Percentiles rank a stretch among this genome's conserved stretches.
These are phyloP conservation scores for Ptyas mucosa DNA, from an alignment of 2,113 vertebrate species.

Conservation along the genomic window DNA sequence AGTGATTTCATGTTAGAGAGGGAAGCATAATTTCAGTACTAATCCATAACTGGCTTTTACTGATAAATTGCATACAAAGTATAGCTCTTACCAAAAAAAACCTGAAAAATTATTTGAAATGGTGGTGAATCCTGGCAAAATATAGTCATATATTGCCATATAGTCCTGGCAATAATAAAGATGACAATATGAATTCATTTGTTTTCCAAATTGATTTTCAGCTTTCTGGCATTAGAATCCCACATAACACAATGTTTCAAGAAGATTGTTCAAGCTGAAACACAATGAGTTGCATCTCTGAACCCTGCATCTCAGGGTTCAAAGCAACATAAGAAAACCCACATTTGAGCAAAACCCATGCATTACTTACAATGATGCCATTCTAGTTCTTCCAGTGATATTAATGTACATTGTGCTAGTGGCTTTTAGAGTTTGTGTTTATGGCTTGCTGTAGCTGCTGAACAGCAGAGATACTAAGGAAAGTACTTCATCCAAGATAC, in stretches of 20 bases:
- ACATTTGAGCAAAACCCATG: not conserved
- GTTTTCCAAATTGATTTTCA: not conserved
- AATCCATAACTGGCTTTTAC: not conserved
- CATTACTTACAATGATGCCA: not conserved
- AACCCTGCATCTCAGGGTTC: no score
- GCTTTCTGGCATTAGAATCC: not conserved
- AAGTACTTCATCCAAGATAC: not conserved
- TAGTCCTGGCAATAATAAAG: not conserved
- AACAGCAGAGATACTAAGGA: not conserved
- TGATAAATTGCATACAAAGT: not conserved
- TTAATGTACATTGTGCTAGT: not conserved
- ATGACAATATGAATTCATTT: slow-evolving; percentile 18
- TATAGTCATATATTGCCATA: no score
- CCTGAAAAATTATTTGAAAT: not conserved
- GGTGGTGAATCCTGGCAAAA: not conserved
- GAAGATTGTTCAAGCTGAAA: accelerated
- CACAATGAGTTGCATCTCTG: not conserved
- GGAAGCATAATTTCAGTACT: not conserved
- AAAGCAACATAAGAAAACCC: not conserved
- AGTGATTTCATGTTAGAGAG: not conserved
- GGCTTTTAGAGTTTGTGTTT: not conserved
- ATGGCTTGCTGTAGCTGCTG: not conserved
- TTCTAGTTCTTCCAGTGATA: not conserved
- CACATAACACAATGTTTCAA: not conserved
- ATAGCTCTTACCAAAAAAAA: not conserved